Evolutionary conservation across 2,113 vertebrate species (phyloP).

Genomic region (Hypomesus transpacificus): DNA sequence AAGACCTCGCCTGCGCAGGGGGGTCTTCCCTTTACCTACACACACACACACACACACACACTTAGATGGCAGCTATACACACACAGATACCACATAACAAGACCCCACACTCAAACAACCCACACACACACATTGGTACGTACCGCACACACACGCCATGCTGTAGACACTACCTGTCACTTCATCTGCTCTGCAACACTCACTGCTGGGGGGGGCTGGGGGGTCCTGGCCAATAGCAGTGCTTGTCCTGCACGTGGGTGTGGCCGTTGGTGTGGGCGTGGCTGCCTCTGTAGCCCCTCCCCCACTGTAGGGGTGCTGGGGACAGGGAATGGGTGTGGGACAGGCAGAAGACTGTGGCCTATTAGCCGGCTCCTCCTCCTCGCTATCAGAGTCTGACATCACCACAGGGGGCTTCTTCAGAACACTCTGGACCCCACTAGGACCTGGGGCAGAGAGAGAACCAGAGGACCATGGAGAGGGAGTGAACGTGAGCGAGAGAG

Average conservation of each 20-base stretch:
- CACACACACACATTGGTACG: not conserved
- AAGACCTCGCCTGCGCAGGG: conserved; percentile 78
- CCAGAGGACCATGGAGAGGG: not conserved
- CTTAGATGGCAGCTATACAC: not conserved
- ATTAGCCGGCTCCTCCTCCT: conserved; percentile 82
- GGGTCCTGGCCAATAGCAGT: too few species aligned
- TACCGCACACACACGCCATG: not conserved
- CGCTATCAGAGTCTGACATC: conserved; percentile 93
- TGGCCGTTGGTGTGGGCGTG: conserved; percentile 30
- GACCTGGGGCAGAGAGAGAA: conserved; percentile 73
- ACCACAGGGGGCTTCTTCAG: conserved; percentile 80
- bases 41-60: not conserved
- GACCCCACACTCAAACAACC: not conserved
- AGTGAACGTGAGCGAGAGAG: too few species aligned
- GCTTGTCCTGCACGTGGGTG: too few species aligned
- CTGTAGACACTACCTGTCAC: too few species aligned
- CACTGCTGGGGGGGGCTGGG: conserved; percentile 62
- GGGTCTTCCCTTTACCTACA: conserved; percentile 95
- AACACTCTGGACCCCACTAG: conserved; percentile 84
- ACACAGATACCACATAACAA: not conserved
- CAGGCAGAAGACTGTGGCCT: conserved; percentile 53
- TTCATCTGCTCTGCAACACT: conserved; percentile 7
- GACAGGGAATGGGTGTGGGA: conserved; percentile 60
- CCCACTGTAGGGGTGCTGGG: conserved; percentile 11
- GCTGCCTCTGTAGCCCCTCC: conserved; percentile 60